Evolutionary conservation across 2,888 invertebrate genomes (phyloP).

Genomic region (Lycaena phlaeas): DNA sequence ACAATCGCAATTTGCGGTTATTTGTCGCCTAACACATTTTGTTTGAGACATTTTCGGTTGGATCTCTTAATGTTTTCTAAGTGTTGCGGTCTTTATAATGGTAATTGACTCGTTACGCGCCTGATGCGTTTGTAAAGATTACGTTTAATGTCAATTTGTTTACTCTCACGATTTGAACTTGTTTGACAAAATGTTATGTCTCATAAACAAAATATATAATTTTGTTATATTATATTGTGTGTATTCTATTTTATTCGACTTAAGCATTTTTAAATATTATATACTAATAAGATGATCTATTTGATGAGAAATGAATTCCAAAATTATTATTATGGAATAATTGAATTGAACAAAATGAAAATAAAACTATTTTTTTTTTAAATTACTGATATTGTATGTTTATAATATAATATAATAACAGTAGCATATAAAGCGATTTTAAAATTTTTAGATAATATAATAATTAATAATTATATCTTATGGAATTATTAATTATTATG

Average conservation of each 20-base stretch:
- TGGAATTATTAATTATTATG: too few species aligned
- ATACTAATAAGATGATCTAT: too few species aligned
- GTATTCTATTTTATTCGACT: background rate
- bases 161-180: slow-evolving; percentile 5
- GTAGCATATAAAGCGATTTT: too few species aligned
- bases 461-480: too few species aligned
- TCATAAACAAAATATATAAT: background rate
- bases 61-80: slow-evolving; percentile 42
- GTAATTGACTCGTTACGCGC: slow-evolving; percentile 34
- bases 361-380: too few species aligned
- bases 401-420: too few species aligned
- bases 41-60: slow-evolving; percentile 37
- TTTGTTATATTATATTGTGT: background rate
- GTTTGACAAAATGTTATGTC: slow-evolving; percentile 2
- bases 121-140: slow-evolving; percentile 24
- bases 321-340: too few species aligned
- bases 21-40: slow-evolving; percentile 49
- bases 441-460: too few species aligned
- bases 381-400: too few species aligned
- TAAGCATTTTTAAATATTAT: too few species aligned
- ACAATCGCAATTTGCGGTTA: slow-evolving; percentile 68
- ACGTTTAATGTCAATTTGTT: slow-evolving; percentile 5
- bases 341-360: too few species aligned
- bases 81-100: slow-evolving; percentile 35
- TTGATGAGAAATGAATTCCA: too few species aligned